These are phyloP conservation scores for Hemiscyllium ocellatum DNA, from an alignment of 2,113 vertebrate genomes.

Conservation along the genomic window DNA sequence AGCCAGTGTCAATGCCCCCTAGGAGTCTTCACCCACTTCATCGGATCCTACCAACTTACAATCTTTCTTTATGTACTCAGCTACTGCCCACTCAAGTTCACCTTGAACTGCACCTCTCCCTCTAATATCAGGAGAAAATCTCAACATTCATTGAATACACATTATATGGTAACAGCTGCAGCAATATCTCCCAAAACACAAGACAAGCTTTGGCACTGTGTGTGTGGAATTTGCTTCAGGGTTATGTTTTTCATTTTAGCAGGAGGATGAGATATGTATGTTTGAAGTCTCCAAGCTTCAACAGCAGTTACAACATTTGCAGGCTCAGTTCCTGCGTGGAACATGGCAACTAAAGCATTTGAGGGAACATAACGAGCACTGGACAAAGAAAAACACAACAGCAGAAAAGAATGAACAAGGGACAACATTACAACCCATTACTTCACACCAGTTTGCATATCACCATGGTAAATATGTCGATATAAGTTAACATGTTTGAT, in stretches of 20 bases:
- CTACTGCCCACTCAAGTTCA: not conserved
- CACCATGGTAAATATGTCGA: constrained; percentile 61
- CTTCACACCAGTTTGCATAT: constrained; percentile 70
- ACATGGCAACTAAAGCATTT: constrained; percentile 66
- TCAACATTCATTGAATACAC: not conserved
- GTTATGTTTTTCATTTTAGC: not conserved
- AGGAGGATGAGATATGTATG: constrained; percentile 60
- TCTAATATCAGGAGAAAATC: not conserved
- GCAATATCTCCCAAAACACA: not conserved
- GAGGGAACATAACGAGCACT: constrained; percentile 57
- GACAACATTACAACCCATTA: constrained; percentile 49
- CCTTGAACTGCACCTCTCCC: not conserved
- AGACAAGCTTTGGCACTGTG: not conserved
- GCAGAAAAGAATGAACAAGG: constrained; percentile 24
- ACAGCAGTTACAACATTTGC: constrained; percentile 59
- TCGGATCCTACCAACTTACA: not conserved
- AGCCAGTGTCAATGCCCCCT: not conserved
- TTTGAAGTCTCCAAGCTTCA: constrained; percentile 60
- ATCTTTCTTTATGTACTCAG: not conserved
- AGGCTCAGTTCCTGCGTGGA: constrained; percentile 60
- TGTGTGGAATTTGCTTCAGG: not conserved
- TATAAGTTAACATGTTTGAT: not conserved
- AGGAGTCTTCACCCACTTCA: not conserved
- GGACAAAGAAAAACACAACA: constrained; percentile 48
- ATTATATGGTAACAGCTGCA: not conserved